Evolutionary conservation across 2,888 invertebrate genomes (phyloP), one percentile per base, ranked within the genome.

Genomic region (Diadromus collaris): DNA sequence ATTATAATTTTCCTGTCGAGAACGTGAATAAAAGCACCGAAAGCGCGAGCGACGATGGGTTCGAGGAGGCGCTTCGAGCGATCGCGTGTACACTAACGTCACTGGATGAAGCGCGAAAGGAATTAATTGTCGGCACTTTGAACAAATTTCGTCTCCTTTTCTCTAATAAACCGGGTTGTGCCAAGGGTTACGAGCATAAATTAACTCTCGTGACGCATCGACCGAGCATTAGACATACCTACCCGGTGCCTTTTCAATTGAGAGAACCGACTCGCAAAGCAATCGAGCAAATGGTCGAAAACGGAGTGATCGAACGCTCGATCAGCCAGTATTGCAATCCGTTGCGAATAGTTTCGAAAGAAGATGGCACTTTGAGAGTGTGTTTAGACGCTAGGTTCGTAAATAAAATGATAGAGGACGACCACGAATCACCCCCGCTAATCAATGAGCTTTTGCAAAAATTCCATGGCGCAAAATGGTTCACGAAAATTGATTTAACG

Each of bases 321-420:
- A 16, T 44, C 41, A 44, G 41, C 16, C 41, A 44, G 13, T 44
- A 44, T 16, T 44, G 41, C 41, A 44, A 16, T 44, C 41, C 41
- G 1, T 13, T 44, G 13, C 16, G 41, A 44, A 44, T 44, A 10
- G 41, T 44, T 0, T 51, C 81, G 16, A 44, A 44, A 44, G 16
- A 44, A 51, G n/a, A n/a, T n/a, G n/a, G 85, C 1, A 67, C 81
- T 10, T 78, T 87, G 1, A 61, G 86, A n/a, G 72, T 87, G n/a
- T n/a, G n/a, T n/a, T n/a, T n/a, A n/a, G n/a, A n/a, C 13, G 46
- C 46, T n/a, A 5, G 46, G 13, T 46, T 46, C n/a, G 46, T 46
- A 46, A 46, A 46, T 13, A 46, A 34, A 38, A 38, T 34, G 3
- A 60, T 60, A 2, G 60, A 60, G 16, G 60, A 60, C 16, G 60